Evolutionary conservation across 2,888 invertebrate genomes (phyloP), one percentile per base, ranked within the genome.

Genomic region (Schizotus pectinicornis): DNA sequence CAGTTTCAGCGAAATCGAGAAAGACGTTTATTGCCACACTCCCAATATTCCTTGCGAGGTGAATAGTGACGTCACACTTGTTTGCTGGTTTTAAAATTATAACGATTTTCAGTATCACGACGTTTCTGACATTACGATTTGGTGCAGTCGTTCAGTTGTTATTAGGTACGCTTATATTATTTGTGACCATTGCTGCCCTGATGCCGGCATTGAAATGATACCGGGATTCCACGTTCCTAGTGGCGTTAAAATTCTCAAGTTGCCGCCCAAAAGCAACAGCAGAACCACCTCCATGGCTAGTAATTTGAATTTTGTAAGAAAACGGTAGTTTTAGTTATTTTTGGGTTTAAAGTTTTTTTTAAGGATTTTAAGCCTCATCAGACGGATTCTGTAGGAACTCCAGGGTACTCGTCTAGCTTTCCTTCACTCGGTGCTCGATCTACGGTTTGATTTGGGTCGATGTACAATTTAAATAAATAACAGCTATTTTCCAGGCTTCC

Each of bases 71-170:
- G 7, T 39, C 30, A 37, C 11, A 9, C 11, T 33, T 31, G 30
- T 30, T 37, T 6, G n/a, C 41, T 38, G 34, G 22, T 12, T 37
- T 52, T 36, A 38, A 30, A 32, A 22, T 34, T 47, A 31, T 9
- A n/a, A n/a, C n/a, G n/a, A 41, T 14, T 67, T 73, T n/a, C 47
- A 82, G 81, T 80, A 64, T 38, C 83, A 83, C 51, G 79, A 80
- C 48, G 64, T 72, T 0, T 67, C 70, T 1, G 79, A 80, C 50
- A 74, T 71, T 8, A 47, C 59, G 0, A 32, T 61, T 6, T 62
- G 77, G 56, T 84, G 83, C 56, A 79, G 81, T 1, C 68, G 78
- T 13, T 82, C 83, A 0, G 72, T 70, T 52, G 81, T 80, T 0
- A 70, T 71, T 0, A 76, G 83, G 14, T 81, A 80, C 77, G 77